A percentile compares a stretch with the other conserved stretches of the same genome.
These are phyloP conservation scores for Choristoneura rosaceana DNA, from an alignment of 2,888 invertebrate species.

Conservation along the genomic window DNA sequence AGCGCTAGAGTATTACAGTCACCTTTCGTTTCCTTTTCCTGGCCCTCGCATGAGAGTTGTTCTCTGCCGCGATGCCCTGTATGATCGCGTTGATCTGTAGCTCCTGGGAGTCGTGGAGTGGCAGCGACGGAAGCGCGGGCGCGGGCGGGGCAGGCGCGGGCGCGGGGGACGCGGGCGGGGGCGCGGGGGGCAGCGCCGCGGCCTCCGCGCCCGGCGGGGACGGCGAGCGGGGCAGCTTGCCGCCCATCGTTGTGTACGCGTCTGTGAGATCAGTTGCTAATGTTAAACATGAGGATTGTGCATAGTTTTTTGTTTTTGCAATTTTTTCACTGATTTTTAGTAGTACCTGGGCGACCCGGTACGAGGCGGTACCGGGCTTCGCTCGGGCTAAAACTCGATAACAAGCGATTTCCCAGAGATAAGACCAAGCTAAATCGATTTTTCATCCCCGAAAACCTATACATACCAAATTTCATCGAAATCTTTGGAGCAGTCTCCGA, in stretches of 20 bases:
- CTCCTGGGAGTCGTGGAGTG: constrained; percentile 72
- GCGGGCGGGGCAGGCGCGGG: constrained; percentile 50
- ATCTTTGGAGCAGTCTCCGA: too few species aligned
- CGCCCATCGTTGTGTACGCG: constrained; percentile 80
- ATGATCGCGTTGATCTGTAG: constrained; percentile 80
- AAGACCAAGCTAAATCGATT: too few species aligned
- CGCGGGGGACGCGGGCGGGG: constrained; percentile 37
- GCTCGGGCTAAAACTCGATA: too few species aligned
- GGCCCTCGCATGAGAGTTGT: constrained; percentile 62
- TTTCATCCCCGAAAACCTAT: too few species aligned
- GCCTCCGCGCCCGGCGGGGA: constrained; percentile 60
- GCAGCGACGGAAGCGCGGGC: constrained; percentile 42
- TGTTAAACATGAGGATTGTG: too few species aligned
- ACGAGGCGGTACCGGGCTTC: too few species aligned
- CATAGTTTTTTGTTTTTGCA: too few species aligned
- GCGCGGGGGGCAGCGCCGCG: constrained; percentile 49
- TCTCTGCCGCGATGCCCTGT: constrained; percentile 78
- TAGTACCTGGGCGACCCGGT: too few species aligned
- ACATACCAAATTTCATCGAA: too few species aligned
- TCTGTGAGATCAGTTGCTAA: constrained; percentile 55
- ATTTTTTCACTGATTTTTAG: too few species aligned
- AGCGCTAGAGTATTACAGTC: neutral
- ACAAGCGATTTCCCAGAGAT: too few species aligned
- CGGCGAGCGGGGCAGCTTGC: constrained; percentile 73
- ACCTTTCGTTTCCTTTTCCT: constrained; percentile 75